phyloP scores from a whole-genome alignment of 2,888 invertebrate species.

The Melieria omissa region DNA sequence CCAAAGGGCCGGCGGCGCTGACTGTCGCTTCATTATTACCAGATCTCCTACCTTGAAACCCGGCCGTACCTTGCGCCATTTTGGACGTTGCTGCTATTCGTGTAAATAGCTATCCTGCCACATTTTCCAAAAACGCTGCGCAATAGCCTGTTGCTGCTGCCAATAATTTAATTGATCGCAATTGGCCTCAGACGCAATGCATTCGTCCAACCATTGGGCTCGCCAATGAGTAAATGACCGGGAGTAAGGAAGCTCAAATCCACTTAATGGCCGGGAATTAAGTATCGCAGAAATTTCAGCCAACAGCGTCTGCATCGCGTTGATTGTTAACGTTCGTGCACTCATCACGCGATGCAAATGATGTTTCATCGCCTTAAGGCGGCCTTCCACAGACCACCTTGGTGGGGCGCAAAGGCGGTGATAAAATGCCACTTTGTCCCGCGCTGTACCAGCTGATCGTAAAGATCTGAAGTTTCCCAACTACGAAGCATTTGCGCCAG shows the following conservation, averaged over 20 bases:
- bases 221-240: neutral
- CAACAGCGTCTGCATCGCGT: conserved; percentile 48
- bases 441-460: too few relatives aligned
- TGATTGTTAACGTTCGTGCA: conserved; percentile 19
- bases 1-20: neutral
- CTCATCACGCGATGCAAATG: conserved; percentile 29
- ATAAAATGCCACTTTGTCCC: conserved; percentile 45
- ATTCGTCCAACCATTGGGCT: conserved; percentile 27
- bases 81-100: conserved; percentile 36
- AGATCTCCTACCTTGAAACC: conserved; percentile 34
- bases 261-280: conserved; percentile 23
- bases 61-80: conserved; percentile 33
- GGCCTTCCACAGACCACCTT: too few relatives aligned
- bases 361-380: neutral
- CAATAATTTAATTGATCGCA: conserved; percentile 22
- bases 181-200: conserved; percentile 20
- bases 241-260: neutral
- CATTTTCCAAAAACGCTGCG: conserved; percentile 37
- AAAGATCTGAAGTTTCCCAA: too few relatives aligned
- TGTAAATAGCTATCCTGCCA: conserved; percentile 13
- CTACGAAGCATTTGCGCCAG: too few relatives aligned
- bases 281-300: conserved; percentile 43
- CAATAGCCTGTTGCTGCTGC: conserved; percentile 26
- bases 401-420: neutral
- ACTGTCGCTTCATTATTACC: conserved; percentile 21